A percentile compares a stretch with the other conserved stretches of the same genome.
These are phyloP conservation scores for Elegia similella DNA, from an alignment of 2,888 invertebrate species.

Conservation along the genomic window DNA sequence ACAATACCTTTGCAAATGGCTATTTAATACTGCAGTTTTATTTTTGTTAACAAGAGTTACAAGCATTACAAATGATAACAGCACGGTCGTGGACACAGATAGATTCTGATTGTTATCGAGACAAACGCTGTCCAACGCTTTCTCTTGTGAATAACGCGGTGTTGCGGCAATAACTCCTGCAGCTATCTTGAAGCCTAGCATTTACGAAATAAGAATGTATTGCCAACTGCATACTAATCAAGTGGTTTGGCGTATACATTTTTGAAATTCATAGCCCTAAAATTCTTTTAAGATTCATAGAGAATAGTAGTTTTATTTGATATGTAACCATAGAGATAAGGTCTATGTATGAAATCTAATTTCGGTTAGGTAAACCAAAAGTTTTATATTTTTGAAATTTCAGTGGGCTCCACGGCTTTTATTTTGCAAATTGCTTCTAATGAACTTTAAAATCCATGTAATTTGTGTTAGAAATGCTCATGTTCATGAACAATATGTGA, in stretches of 20 bases:
- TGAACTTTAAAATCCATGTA: too few species aligned
- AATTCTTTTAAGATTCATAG: too few species aligned
- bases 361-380: too few species aligned
- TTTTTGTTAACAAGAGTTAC: background rate
- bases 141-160: conserved; percentile 58
- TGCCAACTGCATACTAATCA: conserved; percentile 37
- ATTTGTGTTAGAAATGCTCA: too few species aligned
- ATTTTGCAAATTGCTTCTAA: too few species aligned
- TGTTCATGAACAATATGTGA: too few species aligned
- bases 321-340: too few species aligned
- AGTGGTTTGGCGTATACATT: background rate
- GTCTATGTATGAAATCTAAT: too few species aligned
- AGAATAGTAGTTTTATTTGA: too few species aligned
- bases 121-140: conserved; percentile 58
- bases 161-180: conserved; percentile 62
- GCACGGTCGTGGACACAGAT: conserved; percentile 58
- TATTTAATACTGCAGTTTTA: conserved; percentile 8
- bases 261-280: too few species aligned
- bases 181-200: conserved; percentile 63
- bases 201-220: conserved; percentile 64
- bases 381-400: too few species aligned
- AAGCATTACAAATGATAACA: conserved; percentile 36
- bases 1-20: background rate
- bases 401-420: too few species aligned
- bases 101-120: conserved; percentile 72